Base-by-base conservation (phyloP, 2,113 vertebrate genomes). In the Lamprologus sp. region DNA sequence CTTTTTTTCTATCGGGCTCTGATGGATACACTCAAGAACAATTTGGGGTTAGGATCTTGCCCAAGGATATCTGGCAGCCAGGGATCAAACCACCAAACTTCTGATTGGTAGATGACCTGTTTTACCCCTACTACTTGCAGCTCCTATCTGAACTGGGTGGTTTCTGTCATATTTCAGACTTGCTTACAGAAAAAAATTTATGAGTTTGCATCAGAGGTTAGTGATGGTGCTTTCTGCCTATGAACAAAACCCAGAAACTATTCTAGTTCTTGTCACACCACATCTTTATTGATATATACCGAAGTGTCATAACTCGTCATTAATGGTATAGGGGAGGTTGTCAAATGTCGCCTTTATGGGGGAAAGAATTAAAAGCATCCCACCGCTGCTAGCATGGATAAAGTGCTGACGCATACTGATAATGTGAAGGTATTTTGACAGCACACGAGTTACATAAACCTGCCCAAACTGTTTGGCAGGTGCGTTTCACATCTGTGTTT, bases 151-250 rank as follows among this genome's bases (percentile, higher is more conserved):
- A 65, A 65, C 33, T 65, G 60, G 19, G 6, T 37, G 19, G 10
- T 65, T 37, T 37, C 33, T 65, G 33, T 65, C 33, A 65, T 65
- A 65, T 65, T 65, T 65, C 33, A 65, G 60, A 65, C 33, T 7
- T 65, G 33, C 10, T 65, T 37, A 13, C 0, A 1, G 19, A 37
- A 65, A n/a, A 3, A 65, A 0, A 65, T 0, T 21, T 8, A 37
- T 65, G 10, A 21, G 1, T 21, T 65, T 65, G 33, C 19, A 37
- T 65, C 60, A 65, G 33, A 37, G 33, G 33, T 21, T 65, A 65
- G 19, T 65, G 33, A 65, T n/a, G 19, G 33, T 37, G 10, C 1
- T 37, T 37, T 65, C 19, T 37, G 33, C 33, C 33, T 65, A 65
- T 65, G 60, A 60, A 65, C 31, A 65, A 65, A 63, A 65, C 33